Evolutionary conservation across 2,113 vertebrate species (phyloP), one percentile per base, ranked within the genome.

Genomic region (Tetrax tetrax): DNA sequence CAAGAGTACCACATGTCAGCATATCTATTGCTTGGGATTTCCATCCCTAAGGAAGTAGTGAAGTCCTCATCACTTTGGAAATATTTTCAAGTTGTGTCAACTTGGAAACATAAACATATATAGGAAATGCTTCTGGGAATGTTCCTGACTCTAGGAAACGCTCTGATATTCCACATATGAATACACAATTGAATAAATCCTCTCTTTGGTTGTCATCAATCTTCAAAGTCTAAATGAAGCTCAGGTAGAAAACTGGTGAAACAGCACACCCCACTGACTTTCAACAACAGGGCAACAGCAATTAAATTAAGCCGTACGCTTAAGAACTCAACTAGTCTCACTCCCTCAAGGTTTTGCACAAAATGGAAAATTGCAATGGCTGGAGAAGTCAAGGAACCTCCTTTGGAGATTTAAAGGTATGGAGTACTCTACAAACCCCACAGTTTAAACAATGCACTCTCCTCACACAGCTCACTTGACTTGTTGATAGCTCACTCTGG

Each of bases 261-360:
- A 96, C 41, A 97, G 93, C 96, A 89, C 96, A 93, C 70, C 68
- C 94, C 86, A 54, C 53, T 76, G 97, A 60, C 78, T 25, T 51
- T 33, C 51, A 60, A 14, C 24, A 75, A 53, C 63, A 93, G 54
- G 89, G 57, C 91, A 96, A 35, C n/a, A 29, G 31, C 14, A 65
- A 53, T 12, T 64, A 43, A 41, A 61, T 51, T 10, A 4, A 53
- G 38, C 12, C 25, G 2, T 20, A 33, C 2, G 21, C 53, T 90
- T 35, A 20, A 37, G 38, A 78, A 47, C 25, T 83, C 50, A 15
- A 4, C 22, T n/a, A 35, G 21, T 21, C 66, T 69, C 41, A 28
- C 57, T 72, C 22, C 22, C 41, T 69, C 65, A 28, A 56, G 37
- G 21, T 82, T 27, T 63, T 59, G 47, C 68, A 81, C 25, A 10